Evolutionary conservation across 2,113 vertebrate species (phyloP).

Genomic region (Zosterops lateralis): DNA sequence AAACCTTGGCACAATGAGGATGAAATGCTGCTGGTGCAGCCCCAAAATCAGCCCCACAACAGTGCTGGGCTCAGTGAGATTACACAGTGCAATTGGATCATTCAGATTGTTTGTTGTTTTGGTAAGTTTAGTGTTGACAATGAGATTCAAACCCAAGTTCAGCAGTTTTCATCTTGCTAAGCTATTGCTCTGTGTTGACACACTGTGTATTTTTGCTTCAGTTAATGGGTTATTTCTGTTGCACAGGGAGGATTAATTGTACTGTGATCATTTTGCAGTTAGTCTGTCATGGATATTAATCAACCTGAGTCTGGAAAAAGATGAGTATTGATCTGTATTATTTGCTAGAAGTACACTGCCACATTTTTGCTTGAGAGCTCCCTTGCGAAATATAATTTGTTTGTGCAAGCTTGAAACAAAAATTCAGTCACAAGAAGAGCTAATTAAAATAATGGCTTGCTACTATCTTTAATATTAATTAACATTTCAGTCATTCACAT

Average conservation of each 20-base stretch:
- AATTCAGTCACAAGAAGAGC: not conserved
- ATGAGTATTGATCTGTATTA: slow-evolving; percentile 47
- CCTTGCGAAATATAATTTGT: not conserved
- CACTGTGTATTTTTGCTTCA: not conserved
- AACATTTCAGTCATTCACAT: not conserved
- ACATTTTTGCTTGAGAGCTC: not conserved
- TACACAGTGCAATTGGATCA: not conserved
- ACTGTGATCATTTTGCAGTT: not conserved
- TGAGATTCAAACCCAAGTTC: not conserved
- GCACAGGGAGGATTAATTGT: slow-evolving; percentile 25
- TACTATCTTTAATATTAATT: slow-evolving; percentile 24
- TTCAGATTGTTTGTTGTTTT: not conserved
- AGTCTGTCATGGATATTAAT: slow-evolving; percentile 37
- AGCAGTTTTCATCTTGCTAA: not conserved
- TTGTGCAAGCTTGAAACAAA: not conserved
- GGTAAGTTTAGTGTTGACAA: not conserved
- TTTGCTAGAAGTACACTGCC: not conserved
- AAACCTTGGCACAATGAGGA: rapidly evolving
- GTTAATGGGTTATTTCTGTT: slow-evolving; percentile 29
- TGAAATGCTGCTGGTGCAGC: rapidly evolving
- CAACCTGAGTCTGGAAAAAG: slow-evolving; percentile 14
- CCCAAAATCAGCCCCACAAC: not conserved
- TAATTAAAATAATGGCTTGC: slow-evolving; percentile 33
- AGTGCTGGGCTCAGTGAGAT: not conserved
- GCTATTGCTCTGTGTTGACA: not conserved